Conservation (phyloP, 2,888 invertebrate genomes). For the Ophion ventricosus region DNA sequence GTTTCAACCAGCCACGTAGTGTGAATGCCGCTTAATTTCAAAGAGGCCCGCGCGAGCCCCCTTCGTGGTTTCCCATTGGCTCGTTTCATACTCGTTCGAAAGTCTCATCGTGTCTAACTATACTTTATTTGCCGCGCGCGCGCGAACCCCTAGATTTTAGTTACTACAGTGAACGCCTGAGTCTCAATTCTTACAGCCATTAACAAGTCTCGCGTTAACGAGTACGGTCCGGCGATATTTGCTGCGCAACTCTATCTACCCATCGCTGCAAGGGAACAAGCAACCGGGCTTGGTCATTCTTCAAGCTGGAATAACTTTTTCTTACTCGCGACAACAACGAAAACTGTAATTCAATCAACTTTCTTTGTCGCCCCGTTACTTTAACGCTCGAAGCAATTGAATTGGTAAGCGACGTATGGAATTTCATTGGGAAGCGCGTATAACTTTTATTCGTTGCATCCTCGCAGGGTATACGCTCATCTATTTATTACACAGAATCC, state of each 20-base stretch:
- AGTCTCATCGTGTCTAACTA: slow-evolving; percentile 2
- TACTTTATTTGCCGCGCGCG: background rate
- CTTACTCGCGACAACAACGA: background rate
- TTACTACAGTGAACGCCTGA: slow-evolving; percentile 1
- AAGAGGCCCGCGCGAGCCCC: background rate
- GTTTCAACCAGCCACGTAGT: slow-evolving; percentile 5
- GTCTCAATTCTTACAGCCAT: slow-evolving; percentile 22
- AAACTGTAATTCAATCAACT: background rate
- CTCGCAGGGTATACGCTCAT: background rate
- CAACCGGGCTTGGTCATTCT: background rate
- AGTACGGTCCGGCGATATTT: background rate
- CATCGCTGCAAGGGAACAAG: background rate
- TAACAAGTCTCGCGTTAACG: slow-evolving; percentile 15
- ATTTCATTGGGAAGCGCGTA: background rate
- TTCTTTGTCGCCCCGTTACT: background rate
- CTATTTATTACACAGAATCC: slow-evolving; percentile 18
- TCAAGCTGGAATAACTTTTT: background rate
- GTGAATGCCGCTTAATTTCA: slow-evolving; percentile 27
- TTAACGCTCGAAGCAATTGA: slow-evolving; percentile 8
- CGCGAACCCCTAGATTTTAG: background rate
- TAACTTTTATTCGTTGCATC: slow-evolving; percentile 30
- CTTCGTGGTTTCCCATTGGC: slow-evolving; percentile 40
- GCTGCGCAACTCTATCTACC: background rate
- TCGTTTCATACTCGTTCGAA: slow-evolving; percentile 46
- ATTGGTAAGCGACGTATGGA: slow-evolving; percentile 45